A percentile compares a stretch with the other conserved stretches of the same genome.
These are phyloP conservation scores for Hirtodrosophila confusa DNA, from an alignment of 2,888 invertebrate species.

Conservation along the genomic window DNA sequence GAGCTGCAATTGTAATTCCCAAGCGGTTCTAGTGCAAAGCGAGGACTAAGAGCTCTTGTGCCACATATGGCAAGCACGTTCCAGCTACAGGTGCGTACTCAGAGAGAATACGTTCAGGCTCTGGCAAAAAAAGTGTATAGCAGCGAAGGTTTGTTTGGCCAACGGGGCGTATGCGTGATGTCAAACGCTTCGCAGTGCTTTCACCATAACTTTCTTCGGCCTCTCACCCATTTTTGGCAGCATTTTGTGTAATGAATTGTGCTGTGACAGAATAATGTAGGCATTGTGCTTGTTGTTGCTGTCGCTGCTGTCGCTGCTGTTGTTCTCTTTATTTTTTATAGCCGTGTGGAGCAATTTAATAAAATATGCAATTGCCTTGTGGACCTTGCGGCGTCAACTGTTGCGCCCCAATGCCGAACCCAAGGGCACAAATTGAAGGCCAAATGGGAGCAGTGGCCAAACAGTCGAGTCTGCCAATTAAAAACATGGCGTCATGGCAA, in stretches of 20 bases:
- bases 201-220: conserved; percentile 38
- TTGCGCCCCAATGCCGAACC: conserved; percentile 33
- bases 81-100: too few species aligned
- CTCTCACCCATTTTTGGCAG: conserved; percentile 33
- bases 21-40: conserved; percentile 20
- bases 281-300: conserved; percentile 45
- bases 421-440: conserved; percentile 27
- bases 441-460: conserved; percentile 34
- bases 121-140: conserved; percentile 7
- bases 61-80: conserved; percentile 1
- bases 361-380: conserved; percentile 67
- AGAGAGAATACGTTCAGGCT: conserved; percentile 11
- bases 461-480: conserved; percentile 67
- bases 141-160: conserved; percentile 30
- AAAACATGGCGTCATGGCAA: conserved; percentile 77
- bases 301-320: conserved; percentile 27
- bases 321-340: conserved; percentile 19
- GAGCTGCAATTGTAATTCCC: conserved; percentile 41
- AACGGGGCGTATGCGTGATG: conserved; percentile 70
- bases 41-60: conserved; percentile 8
- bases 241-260: conserved; percentile 74
- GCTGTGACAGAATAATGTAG: conserved; percentile 67
- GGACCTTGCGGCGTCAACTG: conserved; percentile 52
- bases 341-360: conserved; percentile 45
- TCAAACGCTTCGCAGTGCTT: conserved; percentile 58